Percentiles rank a stretch among this genome's conserved stretches.
Conservation (phyloP, 1,140 invertebrate genomes). For the Drosophila pandora region DNA sequence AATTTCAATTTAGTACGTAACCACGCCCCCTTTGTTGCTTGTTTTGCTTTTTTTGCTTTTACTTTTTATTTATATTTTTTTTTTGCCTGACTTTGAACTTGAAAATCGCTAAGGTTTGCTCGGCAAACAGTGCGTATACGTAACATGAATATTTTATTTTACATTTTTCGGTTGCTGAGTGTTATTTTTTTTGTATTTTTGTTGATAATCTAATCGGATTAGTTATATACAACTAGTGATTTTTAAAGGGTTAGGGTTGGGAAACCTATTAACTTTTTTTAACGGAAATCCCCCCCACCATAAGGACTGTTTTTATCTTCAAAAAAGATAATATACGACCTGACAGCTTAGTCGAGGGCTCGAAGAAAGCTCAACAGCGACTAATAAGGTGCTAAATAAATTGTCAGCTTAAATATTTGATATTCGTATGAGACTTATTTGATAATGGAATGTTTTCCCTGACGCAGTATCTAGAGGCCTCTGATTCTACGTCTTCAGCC, state of each 20-base stretch:
- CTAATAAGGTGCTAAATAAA: slow-evolving; percentile 14
- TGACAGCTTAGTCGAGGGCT: neutral
- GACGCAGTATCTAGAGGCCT: slow-evolving; percentile 4
- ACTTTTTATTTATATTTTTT: neutral
- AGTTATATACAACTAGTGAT: neutral
- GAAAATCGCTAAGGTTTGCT: slow-evolving; percentile 10
- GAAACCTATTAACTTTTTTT: neutral
- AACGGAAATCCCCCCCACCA: neutral
- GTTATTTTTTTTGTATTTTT: neutral
- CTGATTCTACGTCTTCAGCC: neutral
- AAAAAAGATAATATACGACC: neutral
- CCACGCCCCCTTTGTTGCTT: neutral
- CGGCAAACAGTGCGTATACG: slow-evolving; percentile 24
- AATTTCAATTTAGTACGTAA: slow-evolving; percentile 17
- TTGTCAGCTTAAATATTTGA: slow-evolving; percentile 33
- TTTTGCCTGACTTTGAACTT: slow-evolving; percentile 41
- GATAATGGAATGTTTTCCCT: slow-evolving; percentile 16
- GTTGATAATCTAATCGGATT: slow-evolving; percentile 2
- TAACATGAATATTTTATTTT: slow-evolving; percentile 10
- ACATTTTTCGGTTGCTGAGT: neutral
- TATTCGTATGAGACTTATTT: slow-evolving; percentile 2
- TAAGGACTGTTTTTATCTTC: neutral
- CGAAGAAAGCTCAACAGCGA: neutral
- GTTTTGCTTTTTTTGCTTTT: neutral
- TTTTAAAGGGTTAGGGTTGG: neutral